These are phyloP conservation scores for Liolophura sinensis DNA, from an alignment of 1,140 invertebrate species.

Conservation along the genomic window DNA sequence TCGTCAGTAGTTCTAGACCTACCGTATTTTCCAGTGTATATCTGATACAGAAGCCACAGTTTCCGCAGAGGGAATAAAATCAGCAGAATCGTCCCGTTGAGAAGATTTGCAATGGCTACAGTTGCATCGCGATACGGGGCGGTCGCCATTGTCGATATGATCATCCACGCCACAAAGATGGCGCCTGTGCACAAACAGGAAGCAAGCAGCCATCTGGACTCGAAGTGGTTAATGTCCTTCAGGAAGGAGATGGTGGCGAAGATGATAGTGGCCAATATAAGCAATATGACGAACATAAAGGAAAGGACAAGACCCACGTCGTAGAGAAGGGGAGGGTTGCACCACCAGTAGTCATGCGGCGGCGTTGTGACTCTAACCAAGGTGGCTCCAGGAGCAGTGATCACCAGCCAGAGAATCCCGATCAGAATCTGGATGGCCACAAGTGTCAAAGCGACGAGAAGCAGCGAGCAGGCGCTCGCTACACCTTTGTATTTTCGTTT, in stretches of 20 bases:
- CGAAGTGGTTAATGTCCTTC: constrained; percentile 33
- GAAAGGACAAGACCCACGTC: constrained; percentile 54
- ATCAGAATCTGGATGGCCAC: constrained; percentile 32
- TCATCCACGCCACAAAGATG: constrained; percentile 49
- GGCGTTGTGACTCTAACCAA: no score
- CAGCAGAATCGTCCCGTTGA: constrained; percentile 33
- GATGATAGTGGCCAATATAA: constrained; percentile 44
- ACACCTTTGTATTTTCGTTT: constrained; percentile 33
- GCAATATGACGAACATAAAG: constrained; percentile 51
- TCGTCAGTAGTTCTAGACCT: no score
- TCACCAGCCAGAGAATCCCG: no score
- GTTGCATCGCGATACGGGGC: constrained; percentile 22
- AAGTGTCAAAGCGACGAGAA: constrained; percentile 49
- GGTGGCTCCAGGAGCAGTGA: no score
- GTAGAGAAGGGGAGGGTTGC: constrained; percentile 25
- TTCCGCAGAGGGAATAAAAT: constrained; percentile 38
- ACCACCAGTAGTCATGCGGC: neutral
- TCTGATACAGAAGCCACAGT: constrained; percentile 36
- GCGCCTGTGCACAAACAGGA: constrained; percentile 32
- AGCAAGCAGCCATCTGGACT: constrained; percentile 54
- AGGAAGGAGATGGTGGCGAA: constrained; percentile 51
- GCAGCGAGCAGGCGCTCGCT: constrained; percentile 55
- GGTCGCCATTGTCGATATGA: constrained; percentile 38
- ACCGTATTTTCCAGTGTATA: neutral
- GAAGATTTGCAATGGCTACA: constrained; percentile 36